Evolutionary conservation across 2,113 vertebrate genomes (phyloP), one percentile per base, ranked within the genome.

Genomic region (Ciconia maguari): DNA sequence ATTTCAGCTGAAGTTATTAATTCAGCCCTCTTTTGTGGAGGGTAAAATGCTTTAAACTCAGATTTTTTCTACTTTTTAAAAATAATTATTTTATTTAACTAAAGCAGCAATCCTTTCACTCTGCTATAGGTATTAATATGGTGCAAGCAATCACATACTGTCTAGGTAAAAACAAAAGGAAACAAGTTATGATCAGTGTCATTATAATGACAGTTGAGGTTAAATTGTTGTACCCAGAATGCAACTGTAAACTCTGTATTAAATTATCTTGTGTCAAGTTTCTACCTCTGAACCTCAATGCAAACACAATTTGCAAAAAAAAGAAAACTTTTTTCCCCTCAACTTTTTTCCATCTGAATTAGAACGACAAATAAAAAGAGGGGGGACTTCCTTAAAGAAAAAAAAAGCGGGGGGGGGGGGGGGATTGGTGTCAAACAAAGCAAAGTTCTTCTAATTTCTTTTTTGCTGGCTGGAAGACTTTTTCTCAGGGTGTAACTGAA

Each of bases 391-490:
- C 12, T 42, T 61, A 21, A 30, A 38, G 38, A 15, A 54, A 68
- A 44, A 36, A 36, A 12, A 13, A 9, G 3, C 3, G 5, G 3
- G 10, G 2, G 4, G 2, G 5, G 3, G 5, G 29, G 6, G 1
- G 19, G 7, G 32, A 32, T n/a, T 52, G 4, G 0, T 48, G 4
- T 16, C 30, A 42, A 76, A 78, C 8, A 75, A 68, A 72, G 3
- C 9, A 68, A 80, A 2, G 14, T 38, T 62, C 17, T 57, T 57
- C 34, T 83, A 26, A 29, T 42, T 84, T 66, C 2, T 9, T 36
- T 79, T 83, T 86, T 93, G 5, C 9, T 65, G 10, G 1, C 41
- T 60, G 16, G 29, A 76, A 54, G 17, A 2, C 2, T 34, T 87
- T 85, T 89, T 60, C 10, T 61, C 25, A 42, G 8, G 1, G 2